Evolutionary conservation across 2,797 vertebrate species (phyloP).

Genomic region (Lutra lutra): DNA sequence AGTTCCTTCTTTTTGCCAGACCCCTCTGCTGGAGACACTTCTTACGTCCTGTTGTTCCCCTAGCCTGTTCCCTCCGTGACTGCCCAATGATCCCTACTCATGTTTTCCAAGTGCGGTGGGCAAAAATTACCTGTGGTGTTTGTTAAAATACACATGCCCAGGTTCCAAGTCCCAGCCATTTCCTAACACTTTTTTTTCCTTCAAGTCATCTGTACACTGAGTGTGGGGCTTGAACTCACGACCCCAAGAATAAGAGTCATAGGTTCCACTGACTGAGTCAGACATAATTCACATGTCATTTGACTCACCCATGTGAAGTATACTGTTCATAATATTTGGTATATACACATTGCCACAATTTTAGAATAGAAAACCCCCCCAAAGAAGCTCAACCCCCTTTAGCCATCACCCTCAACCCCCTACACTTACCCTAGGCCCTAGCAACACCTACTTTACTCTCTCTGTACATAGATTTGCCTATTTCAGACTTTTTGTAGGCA

Average conservation of each 20-base stretch:
- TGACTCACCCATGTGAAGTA: background rate
- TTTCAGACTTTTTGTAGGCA: background rate
- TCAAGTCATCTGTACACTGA: background rate
- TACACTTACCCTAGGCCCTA: no score
- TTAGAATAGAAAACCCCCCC: no score
- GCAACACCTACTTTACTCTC: background rate
- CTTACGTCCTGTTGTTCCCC: background rate
- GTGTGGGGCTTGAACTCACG: background rate
- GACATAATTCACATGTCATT: background rate
- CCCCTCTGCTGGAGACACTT: background rate
- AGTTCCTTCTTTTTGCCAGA: background rate
- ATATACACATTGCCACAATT: background rate
- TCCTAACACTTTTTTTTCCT: background rate
- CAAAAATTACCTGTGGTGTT: background rate
- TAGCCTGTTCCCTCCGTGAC: background rate
- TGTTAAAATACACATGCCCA: background rate
- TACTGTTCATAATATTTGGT: background rate
- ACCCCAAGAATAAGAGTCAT: background rate
- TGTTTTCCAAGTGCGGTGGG: background rate
- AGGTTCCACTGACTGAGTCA: background rate
- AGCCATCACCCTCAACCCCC: background rate
- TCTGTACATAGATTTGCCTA: background rate
- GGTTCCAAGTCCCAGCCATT: background rate
- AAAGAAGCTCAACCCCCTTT: background rate
- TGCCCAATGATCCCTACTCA: accelerated